Conservation (phyloP, 2,113 vertebrate species). For the Lophura nycthemera region DNA sequence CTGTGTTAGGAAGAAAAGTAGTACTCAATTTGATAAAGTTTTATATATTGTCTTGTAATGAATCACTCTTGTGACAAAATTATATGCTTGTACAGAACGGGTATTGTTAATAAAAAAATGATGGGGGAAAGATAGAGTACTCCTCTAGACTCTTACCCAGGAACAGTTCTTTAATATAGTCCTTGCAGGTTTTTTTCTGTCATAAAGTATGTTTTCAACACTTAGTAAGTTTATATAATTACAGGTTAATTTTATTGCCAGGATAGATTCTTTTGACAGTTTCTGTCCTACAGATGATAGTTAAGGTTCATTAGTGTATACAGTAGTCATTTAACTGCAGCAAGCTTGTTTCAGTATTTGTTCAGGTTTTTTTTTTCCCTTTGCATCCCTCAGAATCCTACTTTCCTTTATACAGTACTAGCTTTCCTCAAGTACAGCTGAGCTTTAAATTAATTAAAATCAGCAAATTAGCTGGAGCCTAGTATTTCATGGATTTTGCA, state of each 20-base stretch:
- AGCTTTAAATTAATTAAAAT: conserved; percentile 7
- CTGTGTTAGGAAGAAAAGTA: conserved; percentile 14
- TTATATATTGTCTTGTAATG: neutral
- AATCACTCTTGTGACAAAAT: conserved; percentile 21
- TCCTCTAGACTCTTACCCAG: conserved; percentile 5
- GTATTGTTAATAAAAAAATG: neutral
- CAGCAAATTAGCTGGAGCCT: neutral
- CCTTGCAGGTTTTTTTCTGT: neutral
- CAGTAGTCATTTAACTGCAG: neutral
- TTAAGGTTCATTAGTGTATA: neutral
- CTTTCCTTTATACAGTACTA: neutral
- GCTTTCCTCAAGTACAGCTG: neutral
- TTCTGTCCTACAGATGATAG: neutral
- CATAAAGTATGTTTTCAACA: neutral
- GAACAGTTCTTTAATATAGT: neutral
- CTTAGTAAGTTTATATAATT: neutral
- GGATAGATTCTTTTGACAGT: neutral
- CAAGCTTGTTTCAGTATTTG: neutral
- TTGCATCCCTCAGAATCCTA: neutral
- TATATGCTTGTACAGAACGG: neutral
- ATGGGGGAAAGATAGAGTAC: neutral
- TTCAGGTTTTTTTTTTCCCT: neutral
- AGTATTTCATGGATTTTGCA: neutral
- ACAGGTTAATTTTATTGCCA: neutral
- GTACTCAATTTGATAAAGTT: conserved; percentile 8